Evolutionary conservation across 2,888 invertebrate species (phyloP), one percentile per base, ranked within the genome.

Genomic region (Drosophila nr. fundita): DNA sequence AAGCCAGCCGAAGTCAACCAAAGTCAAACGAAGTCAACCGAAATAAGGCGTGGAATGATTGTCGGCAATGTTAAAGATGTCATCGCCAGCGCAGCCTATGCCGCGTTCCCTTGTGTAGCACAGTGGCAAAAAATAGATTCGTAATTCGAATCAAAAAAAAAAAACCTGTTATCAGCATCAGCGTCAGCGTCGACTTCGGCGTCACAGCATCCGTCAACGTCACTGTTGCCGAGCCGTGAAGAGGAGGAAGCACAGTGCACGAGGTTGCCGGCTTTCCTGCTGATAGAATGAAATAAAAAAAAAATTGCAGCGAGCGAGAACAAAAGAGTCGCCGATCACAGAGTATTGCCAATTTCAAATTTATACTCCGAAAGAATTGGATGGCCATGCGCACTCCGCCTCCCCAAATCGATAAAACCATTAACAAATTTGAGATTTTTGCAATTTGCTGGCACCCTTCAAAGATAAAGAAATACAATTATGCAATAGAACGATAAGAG

Each of bases 191-290:
- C 30, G 36, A 3, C 40, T 60, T 42, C 49, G 54, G 15, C 59
- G 58, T 49, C 45, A 7, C 59, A 70, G 52, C 63, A 75, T 70
- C 50, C 52, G 70, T 52, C 70, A 70, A 29, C 55, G 52, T 42
- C 52, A 32, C 13, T 27, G 29, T 29, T 57, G 55, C 30, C 49
- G 38, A 53, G 30, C 32, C n/a, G 42, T 29, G 42, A n/a, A 40
- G 36, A 38, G n/a, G 18, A 45, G n/a, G n/a, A 53, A 32, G 11
- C 13, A 32, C 11, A 30, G 21, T 38, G 15, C 29, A 60, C 38
- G 30, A 29, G 32, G 45, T 27, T 4, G 52, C 15, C 15, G 21
- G 8, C 32, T 45, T 45, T 15, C 15, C 18, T 40, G 45, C 61
- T 71, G 70, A 71, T 63, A 49, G 48, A 59, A 18, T 49, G 8